phyloP scores from a whole-genome alignment of 2,888 invertebrate species.

The Didymodactylos carnosus region DNA sequence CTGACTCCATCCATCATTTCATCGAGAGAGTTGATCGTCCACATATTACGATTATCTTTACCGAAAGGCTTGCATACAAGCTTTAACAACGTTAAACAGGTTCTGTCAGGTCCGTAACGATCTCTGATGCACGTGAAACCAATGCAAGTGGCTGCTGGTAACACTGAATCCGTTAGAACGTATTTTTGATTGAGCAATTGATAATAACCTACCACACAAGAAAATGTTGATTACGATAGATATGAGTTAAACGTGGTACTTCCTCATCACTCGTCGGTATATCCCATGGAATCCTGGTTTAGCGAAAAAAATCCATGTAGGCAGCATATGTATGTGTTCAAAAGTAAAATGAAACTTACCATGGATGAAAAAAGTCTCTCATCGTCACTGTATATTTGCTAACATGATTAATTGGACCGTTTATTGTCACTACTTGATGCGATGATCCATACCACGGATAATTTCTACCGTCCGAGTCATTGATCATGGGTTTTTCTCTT shows the following conservation, averaged over 20 bases:
- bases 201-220: conserved; percentile 32
- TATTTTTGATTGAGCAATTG: no score
- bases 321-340: neutral
- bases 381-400: conserved; percentile 27
- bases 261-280: conserved; percentile 22
- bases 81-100: no score
- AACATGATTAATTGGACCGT: conserved; percentile 25
- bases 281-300: conserved; percentile 14
- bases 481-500: conserved; percentile 30
- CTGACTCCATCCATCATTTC: no score
- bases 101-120: no score
- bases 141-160: no score
- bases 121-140: no score
- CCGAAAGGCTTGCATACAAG: no score
- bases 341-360: conserved; percentile 13
- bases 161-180: no score
- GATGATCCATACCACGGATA: conserved; percentile 34
- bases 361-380: conserved; percentile 35
- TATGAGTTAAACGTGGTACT: conserved; percentile 28
- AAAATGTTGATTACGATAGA: conserved; percentile 31
- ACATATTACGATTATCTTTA: no score
- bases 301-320: neutral
- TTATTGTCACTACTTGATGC: conserved; percentile 28
- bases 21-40: no score
- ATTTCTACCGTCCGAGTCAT: conserved; percentile 33